These are phyloP conservation scores for Apis mellifera DNA, from an alignment of 1,140 invertebrate genomes.

Conservation along the genomic window DNA sequence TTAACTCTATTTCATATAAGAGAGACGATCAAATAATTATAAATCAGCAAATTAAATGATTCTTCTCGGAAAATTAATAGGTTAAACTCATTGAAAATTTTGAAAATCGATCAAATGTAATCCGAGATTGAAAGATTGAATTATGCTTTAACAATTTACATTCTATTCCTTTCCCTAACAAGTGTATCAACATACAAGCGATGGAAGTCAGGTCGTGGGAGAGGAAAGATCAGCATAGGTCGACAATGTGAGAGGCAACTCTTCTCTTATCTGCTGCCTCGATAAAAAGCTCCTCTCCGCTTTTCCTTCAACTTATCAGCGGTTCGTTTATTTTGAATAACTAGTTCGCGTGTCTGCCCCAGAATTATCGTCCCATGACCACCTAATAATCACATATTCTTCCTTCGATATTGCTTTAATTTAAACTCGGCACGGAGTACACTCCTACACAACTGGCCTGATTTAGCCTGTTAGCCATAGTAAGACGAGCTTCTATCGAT, in stretches of 20 bases:
- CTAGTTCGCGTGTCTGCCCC: constrained; percentile 25
- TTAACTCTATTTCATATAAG: neutral
- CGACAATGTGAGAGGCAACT: constrained; percentile 20
- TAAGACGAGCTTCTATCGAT: constrained; percentile 54
- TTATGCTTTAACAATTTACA: neutral
- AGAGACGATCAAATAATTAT: neutral
- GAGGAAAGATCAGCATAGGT: constrained; percentile 38
- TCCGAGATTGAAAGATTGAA: neutral
- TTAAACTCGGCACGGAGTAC: neutral
- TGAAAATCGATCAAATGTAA: too few species aligned
- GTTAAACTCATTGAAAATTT: too few species aligned
- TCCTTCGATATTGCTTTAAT: neutral
- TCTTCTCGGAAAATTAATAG: too few species aligned
- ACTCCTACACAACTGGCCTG: constrained; percentile 9
- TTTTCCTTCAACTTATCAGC: constrained; percentile 7
- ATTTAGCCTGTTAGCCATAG: neutral
- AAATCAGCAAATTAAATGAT: too few species aligned
- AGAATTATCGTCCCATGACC: constrained; percentile 5
- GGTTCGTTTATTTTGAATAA: constrained; percentile 19
- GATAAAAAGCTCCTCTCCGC: constrained; percentile 46
- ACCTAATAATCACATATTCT: constrained; percentile 17
- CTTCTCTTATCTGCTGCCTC: constrained; percentile 33
- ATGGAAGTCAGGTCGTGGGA: constrained; percentile 1
- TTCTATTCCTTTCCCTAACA: neutral
- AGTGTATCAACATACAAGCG: neutral